A percentile compares a stretch with the other conserved stretches of the same genome.
Conservation (phyloP, 2,888 invertebrate species). For the Rotaria socialis region DNA sequence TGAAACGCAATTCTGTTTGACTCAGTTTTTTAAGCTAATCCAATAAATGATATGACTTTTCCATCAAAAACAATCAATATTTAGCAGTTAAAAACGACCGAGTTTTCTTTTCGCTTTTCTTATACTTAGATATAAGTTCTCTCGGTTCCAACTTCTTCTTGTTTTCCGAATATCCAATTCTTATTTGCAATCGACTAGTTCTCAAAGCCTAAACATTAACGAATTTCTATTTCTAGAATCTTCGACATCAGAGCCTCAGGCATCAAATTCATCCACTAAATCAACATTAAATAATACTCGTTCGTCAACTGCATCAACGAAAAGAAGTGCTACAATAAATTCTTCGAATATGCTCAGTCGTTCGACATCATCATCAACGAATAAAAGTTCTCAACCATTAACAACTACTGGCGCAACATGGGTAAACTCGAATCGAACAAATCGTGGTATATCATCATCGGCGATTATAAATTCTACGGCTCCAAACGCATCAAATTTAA, state of each 20-base stretch:
- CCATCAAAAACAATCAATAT: too few relatives aligned
- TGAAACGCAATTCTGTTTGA: too few relatives aligned
- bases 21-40: too few relatives aligned
- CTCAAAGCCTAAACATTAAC: too few relatives aligned
- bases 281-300: background rate
- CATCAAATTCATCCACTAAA: background rate
- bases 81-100: too few relatives aligned
- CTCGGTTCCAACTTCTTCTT: too few relatives aligned
- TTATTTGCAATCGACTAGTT: too few relatives aligned
- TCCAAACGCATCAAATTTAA: background rate
- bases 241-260: background rate
- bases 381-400: background rate
- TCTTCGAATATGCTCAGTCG: background rate
- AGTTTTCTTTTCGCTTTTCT: too few relatives aligned
- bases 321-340: background rate
- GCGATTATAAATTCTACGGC: background rate
- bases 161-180: too few relatives aligned
- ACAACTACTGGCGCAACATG: conserved; percentile 19
- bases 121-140: too few relatives aligned
- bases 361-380: background rate
- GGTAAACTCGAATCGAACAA: conserved; percentile 6
- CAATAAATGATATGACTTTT: too few relatives aligned
- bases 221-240: background rate
- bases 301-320: background rate
- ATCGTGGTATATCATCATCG: background rate